Base-by-base conservation (phyloP, 2,797 vertebrate species). In the Nannoperca australis region DNA sequence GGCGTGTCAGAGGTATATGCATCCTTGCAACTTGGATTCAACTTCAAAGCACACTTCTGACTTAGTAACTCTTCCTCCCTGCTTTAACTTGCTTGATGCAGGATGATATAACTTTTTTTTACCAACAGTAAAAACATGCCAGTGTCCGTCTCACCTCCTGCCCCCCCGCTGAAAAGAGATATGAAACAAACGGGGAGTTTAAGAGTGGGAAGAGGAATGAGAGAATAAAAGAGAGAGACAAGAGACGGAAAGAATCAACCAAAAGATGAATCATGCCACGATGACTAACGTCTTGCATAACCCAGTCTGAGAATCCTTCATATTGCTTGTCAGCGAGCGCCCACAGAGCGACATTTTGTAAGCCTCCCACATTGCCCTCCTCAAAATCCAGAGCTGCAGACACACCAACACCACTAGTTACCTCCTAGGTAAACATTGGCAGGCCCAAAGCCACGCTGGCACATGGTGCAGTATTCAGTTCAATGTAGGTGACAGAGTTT, bases 211-310 rank as follows among this genome's bases (percentile, higher is more conserved):
- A 22, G 51, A 64, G 34, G 24, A 68, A 11, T 1, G 1, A 58
- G n/a, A 72, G 59, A 75, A 75, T 66, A 34, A 80, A 70, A 63
- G 38, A 79, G 44, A 66, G 58, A 61, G 32, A 64, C 60, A 62
- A 76, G 32, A 74, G 68, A 81, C 12, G 20, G 55, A 76, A 60
- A 75, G 47, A 77, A 56, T 62, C 58, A 62, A 34, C 67, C 64
- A 63, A 70, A 79, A 77, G 86, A 84, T 92, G 91, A 94, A 90
- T 93, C 89, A 93, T 67, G 62, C 67, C 58, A 56, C 14, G 85
- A 89, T 95, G 94, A 95, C 90, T 94, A 94, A 94, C 68, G 3
- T 78, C 85, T 95, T 94, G 90, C 91, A 93, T 95, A 95, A 95
- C 75, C 63, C 76, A 49, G 84, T 85, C 83, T 87, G 85, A 92